Base-by-base conservation (phyloP, 2,888 invertebrate genomes). In the Lymantria dispar region DNA sequence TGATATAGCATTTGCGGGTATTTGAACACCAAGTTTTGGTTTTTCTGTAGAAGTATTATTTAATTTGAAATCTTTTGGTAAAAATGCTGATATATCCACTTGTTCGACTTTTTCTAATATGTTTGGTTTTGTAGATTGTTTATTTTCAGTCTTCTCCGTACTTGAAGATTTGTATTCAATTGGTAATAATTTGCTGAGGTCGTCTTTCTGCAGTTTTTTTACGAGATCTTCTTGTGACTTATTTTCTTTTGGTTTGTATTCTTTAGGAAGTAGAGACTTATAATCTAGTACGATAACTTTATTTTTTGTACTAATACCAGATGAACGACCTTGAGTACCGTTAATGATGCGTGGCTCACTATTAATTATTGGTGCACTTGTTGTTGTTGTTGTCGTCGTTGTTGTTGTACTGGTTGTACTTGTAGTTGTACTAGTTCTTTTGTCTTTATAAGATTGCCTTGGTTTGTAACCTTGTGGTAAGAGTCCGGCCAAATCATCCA, bases 381-480 rank as follows among this genome's bases (percentile, higher is more conserved):
- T 75, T 11, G 76, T 74, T 2, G 78, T 74, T 0, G 73, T 68
- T 13, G 69, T 62, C 3, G 75, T 75, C 8, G 75, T 75, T 0
- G 77, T 77, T 13, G 49, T 51, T 8, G 33, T 33, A 7, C 5
- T 33, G 0, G 80, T 79, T 0, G 80, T 78, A 7, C 83, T 73
- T 0, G 87, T 91, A 0, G 92, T 91, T 22, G 89, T 91, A 44
- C 92, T 93, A 0, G 88, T 91, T 7, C 92, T 87, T 71, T 92
- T 92, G 53, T 93, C 92, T 80, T 92, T 92, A 60, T 75, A 93
- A 8, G 92, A 89, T 37, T 80, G 73, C 54, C 92, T 86, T 22
- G 92, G 83, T 74, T 93, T 94, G 68, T 94, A 95, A 2, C 94
- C 94, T 0, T 93, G 84, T 3, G 95, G 95, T 8, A 95, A 75